Conservation (phyloP, 2,797 vertebrate species). For the Peromyscus aztecus region DNA sequence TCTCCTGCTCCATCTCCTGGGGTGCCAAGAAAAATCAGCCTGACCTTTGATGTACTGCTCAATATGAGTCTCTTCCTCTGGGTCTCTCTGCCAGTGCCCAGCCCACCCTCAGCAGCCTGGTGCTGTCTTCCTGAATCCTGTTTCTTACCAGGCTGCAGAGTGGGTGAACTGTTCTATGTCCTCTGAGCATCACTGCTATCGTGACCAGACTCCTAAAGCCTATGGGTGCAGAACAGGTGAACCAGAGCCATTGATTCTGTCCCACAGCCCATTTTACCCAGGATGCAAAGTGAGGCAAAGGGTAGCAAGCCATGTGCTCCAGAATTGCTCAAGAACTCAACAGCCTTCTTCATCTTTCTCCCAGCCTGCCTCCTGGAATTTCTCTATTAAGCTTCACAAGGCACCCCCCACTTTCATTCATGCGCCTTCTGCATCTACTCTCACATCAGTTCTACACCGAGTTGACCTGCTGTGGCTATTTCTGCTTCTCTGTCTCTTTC, state of each 20-base stretch:
- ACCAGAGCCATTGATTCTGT: neutral
- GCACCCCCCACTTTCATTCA: neutral
- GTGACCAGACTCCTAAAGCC: slow-evolving; percentile 15
- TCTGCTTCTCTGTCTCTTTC: slow-evolving; percentile 63
- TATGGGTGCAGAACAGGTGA: neutral
- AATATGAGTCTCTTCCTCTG: neutral
- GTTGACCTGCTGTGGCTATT: neutral
- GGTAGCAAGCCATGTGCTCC: neutral
- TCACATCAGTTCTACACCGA: neutral
- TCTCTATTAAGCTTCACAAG: neutral
- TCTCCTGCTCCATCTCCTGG: slow-evolving; percentile 67
- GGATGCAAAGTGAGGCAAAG: neutral
- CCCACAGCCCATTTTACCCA: neutral
- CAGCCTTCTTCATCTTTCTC: neutral
- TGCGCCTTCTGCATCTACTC: neutral
- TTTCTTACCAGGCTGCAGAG: neutral
- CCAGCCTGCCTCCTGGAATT: neutral
- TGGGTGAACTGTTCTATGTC: neutral
- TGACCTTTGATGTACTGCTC: slow-evolving; percentile 74
- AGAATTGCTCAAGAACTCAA: neutral
- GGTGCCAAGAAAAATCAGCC: slow-evolving; percentile 58
- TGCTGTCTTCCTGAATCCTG: neutral
- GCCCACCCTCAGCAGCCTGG: neutral
- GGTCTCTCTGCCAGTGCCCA: neutral
- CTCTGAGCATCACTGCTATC: neutral